Conservation (phyloP, 2,797 vertebrate genomes). For the Saguinus oedipus region DNA sequence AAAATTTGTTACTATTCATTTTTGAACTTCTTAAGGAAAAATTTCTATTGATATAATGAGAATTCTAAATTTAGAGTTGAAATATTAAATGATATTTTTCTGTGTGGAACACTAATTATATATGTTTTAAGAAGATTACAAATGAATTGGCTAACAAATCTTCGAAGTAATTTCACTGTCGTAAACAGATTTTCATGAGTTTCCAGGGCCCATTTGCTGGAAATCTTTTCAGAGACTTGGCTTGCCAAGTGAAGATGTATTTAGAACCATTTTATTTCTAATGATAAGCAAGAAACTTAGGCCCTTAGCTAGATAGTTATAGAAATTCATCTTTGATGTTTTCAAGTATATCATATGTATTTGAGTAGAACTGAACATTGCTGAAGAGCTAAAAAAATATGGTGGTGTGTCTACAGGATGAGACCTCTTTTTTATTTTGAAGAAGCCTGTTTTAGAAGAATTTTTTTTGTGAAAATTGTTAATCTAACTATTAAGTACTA, state of each 20-base stretch:
- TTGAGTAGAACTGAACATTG: conserved; percentile 22
- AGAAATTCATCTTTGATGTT: conserved; percentile 47
- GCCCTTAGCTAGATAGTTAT: not conserved
- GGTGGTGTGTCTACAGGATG: not conserved
- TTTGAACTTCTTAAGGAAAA: conserved; percentile 41
- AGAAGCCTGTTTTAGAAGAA: not conserved
- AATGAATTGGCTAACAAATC: conserved; percentile 9
- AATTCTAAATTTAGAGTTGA: conserved; percentile 4
- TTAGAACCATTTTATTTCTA: conserved; percentile 22
- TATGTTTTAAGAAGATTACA: not conserved
- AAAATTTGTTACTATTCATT: not conserved
- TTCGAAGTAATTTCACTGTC: not conserved
- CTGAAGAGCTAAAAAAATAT: not conserved
- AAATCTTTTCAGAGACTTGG: conserved; percentile 24
- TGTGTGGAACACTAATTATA: not conserved
- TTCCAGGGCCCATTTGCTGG: conserved; percentile 3
- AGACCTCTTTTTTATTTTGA: not conserved
- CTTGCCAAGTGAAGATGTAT: not conserved
- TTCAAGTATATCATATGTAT: not conserved
- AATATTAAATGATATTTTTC: conserved; percentile 10
- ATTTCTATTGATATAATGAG: conserved; percentile 1
- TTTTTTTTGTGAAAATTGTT: not conserved
- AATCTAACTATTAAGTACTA: not conserved
- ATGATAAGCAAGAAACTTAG: conserved; percentile 22
- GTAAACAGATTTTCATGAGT: not conserved